Evolutionary conservation across 2,888 invertebrate genomes (phyloP), one percentile per base, ranked within the genome.

Genomic region (Plemyria rubiginata): DNA sequence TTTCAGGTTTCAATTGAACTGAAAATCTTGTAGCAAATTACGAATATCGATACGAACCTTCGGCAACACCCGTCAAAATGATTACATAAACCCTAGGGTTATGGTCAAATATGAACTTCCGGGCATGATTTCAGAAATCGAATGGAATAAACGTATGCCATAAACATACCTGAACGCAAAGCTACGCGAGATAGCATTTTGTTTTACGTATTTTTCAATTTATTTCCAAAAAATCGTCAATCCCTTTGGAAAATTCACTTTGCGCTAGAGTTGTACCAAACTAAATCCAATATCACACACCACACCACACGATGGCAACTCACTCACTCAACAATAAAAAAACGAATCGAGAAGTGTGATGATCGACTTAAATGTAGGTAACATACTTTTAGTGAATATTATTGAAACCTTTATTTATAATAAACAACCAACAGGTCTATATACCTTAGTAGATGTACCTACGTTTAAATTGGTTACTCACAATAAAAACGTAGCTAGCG

Each of bases 131-230:
- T 15, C 41, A 13, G 2, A 48, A 60, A 16, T 22, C 55, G 46
- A 28, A 54, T n/a, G 29, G 7, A 8, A 52, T 62, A 66, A 54
- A 58, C 60, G 40, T n/a, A 43, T 66, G 56, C 70, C 70, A 66
- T 65, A 61, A 53, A 83, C 89, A 86, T 94, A 95, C 95, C 95
- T 93, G 95, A 93, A 85, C 95, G 94, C 87, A 95, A 92, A 87
- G 94, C 94, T 85, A 94, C 93, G 80, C 95, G 94, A 75, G 95
- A 95, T 84, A 95, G 88, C 95, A 95, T 95, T 92, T 94, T 94
- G 75, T 71, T 68, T 73, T 71, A 73, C 73, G 73, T 75, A 84
- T 81, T 81, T 80, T 80, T 65, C 53, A 75, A 74, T 71, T 73
- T 73, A 79, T 70, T 79, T 76, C 55, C 68, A 61, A 78, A 80